phyloP scores from a whole-genome alignment of 2,797 vertebrate species.

The Cheirogaleus major region DNA sequence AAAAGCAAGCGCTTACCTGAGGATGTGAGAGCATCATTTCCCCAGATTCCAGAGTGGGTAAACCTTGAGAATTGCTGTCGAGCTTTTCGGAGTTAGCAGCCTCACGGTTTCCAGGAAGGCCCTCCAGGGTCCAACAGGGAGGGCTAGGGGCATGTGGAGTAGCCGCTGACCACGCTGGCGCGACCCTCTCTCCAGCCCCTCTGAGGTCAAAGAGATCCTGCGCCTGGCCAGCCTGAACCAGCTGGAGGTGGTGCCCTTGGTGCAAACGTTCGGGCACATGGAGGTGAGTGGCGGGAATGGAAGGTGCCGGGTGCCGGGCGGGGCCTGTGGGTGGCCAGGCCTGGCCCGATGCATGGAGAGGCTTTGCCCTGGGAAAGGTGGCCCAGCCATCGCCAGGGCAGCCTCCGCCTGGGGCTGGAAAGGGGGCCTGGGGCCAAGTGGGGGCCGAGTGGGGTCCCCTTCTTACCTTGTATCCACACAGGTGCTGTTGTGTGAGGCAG shows the following conservation, averaged over 20 bases:
- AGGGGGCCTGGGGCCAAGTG: background rate
- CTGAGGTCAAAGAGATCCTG: constrained; percentile 90
- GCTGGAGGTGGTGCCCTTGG: constrained; percentile 94
- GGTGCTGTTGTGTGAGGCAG: background rate
- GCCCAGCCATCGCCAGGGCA: background rate
- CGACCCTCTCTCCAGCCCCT: constrained; percentile 82
- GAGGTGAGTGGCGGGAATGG: constrained; percentile 88
- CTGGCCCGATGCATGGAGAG: background rate
- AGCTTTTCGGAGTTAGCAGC: background rate
- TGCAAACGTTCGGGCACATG: constrained; percentile 98
- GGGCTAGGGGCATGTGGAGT: background rate
- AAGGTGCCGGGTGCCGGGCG: too few species aligned
- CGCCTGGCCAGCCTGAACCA: constrained; percentile 86
- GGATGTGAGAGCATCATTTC: background rate
- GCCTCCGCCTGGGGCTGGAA: background rate
- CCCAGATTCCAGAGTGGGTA: background rate
- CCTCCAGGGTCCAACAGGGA: accelerated
- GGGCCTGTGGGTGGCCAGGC: too few species aligned
- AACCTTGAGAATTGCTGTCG: background rate
- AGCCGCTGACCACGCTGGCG: accelerated
- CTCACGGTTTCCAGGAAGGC: accelerated
- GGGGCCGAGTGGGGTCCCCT: background rate
- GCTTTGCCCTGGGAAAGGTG: background rate
- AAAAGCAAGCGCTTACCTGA: background rate
- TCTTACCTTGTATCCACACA: background rate